Evolutionary conservation across 2,113 vertebrate genomes (phyloP).

Genomic region (Halichoeres trimaculatus): DNA sequence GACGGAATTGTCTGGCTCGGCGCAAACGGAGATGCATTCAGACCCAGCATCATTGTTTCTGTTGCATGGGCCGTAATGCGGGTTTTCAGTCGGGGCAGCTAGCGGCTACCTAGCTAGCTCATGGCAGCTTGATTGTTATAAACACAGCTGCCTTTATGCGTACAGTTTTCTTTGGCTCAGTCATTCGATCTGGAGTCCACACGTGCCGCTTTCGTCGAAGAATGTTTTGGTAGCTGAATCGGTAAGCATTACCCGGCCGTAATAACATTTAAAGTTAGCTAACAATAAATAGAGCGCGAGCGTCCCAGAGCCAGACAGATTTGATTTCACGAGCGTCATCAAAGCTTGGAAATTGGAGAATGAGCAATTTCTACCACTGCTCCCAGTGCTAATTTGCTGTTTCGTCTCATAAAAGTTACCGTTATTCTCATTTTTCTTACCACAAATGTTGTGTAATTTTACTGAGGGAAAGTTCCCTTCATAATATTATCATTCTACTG

Average conservation of each 20-base stretch:
- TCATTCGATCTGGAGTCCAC: not conserved
- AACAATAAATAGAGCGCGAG: conserved; percentile 78
- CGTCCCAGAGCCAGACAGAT: conserved; percentile 64
- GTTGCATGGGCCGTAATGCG: conserved; percentile 79
- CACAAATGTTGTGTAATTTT: too few species aligned
- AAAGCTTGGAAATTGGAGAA: conserved; percentile 63
- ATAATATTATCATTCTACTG: not conserved
- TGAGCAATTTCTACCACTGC: conserved; percentile 25
- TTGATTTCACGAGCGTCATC: conserved; percentile 79
- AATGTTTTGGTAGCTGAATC: not conserved
- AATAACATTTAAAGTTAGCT: conserved; percentile 68
- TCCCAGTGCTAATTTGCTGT: conserved; percentile 12
- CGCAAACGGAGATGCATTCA: conserved; percentile 66
- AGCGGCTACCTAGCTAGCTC: conserved; percentile 71
- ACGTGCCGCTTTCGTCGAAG: not conserved
- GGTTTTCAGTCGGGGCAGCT: conserved; percentile 64
- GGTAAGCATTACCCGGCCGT: conserved; percentile 33
- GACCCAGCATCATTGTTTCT: conserved; percentile 86
- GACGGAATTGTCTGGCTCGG: conserved; percentile 46
- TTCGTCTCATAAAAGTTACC: accelerated
- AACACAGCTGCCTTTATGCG: conserved; percentile 52
- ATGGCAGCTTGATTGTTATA: conserved; percentile 72
- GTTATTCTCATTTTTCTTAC: accelerated
- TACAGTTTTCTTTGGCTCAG: not conserved
- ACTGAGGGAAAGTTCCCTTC: accelerated